Conservation (phyloP, 2,113 vertebrate genomes). For the Seriola dumerili region DNA sequence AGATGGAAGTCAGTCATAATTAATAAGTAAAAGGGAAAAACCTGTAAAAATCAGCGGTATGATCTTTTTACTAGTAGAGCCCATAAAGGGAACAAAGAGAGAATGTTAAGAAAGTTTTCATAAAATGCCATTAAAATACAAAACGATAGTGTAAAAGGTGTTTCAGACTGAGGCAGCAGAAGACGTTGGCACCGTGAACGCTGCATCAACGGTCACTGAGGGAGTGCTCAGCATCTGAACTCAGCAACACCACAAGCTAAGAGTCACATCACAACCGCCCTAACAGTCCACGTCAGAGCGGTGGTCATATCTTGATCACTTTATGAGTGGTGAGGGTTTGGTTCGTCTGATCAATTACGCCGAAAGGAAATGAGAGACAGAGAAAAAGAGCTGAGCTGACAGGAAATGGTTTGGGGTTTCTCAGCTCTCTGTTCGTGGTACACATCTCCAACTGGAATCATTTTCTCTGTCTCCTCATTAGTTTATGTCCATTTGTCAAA, state of each 20-base stretch:
- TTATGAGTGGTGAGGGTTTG: conserved; percentile 25
- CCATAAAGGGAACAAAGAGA: too few relatives aligned
- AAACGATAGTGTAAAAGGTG: too few relatives aligned
- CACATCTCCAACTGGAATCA: not conserved
- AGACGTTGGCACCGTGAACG: too few relatives aligned
- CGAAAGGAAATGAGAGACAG: not conserved
- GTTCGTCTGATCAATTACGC: not conserved
- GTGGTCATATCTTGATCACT: conserved; percentile 29
- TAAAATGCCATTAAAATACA: too few relatives aligned
- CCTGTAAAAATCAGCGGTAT: too few relatives aligned
- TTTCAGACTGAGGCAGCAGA: too few relatives aligned
- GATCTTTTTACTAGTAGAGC: too few relatives aligned
- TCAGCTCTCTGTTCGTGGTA: not conserved
- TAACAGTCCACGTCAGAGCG: conserved; percentile 24
- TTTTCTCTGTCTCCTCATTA: not conserved
- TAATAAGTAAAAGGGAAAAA: too few relatives aligned
- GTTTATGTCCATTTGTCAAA: too few relatives aligned
- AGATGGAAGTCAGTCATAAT: too few relatives aligned
- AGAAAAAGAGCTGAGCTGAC: conserved; percentile 10
- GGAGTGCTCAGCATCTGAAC: not conserved
- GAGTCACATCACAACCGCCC: conserved; percentile 40
- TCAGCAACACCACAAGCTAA: not conserved
- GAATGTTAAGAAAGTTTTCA: too few relatives aligned
- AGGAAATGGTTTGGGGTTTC: conserved; percentile 49
- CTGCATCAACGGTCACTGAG: not conserved